Evolutionary conservation across 2,888 invertebrate species (phyloP), one percentile per base, ranked within the genome.

Genomic region (Gandaritis pyraliata): DNA sequence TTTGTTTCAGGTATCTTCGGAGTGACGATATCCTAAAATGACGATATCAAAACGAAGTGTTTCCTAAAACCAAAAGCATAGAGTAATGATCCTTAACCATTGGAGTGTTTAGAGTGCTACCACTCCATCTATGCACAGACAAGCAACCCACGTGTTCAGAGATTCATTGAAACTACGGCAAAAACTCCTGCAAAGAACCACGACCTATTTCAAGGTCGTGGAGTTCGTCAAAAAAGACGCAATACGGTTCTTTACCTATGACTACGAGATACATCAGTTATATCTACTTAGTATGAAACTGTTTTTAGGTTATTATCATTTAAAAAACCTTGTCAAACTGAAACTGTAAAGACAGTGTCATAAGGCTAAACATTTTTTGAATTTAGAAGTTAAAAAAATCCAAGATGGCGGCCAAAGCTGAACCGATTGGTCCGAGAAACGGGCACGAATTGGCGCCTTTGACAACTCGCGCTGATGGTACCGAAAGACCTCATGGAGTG

Each of bases 361-460:
- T 65, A 55, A 64, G 54, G 23, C 54, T 10, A 8, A 10, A 8
- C 5, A 30, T 29, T 29, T 54, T 58, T 58, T 50, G 46, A 58
- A 58, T 62, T 58, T 41, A 55, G 55, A 62, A 65, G 33, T 53
- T 39, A 53, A 53, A 23, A 29, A 1, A 56, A 72, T 39, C 13
- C 69, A 82, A 87, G 61, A 92, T 92, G 92, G 88, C 90, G 75
- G 84, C 85, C 1, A 93, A 92, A 73, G 86, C 92, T 18, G 92
- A 92, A 70, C 85, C 93, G 11, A 94, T 94, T 74, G 92, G 93
- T 52, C 90, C 93, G 10, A 88, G 94, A 51, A 95, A 95, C 74
- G 96, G 96, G 41, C 96, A 96, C 83, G 96, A 96, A 88, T 90
- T 96, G 92, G 96, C 96, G 71, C 96, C 96, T 12, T 85, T 96